Percentiles rank a stretch among this genome's conserved stretches.
Evolutionary conservation across 2,113 vertebrate species (phyloP).

Genomic region (Spilogale gracilis): DNA sequence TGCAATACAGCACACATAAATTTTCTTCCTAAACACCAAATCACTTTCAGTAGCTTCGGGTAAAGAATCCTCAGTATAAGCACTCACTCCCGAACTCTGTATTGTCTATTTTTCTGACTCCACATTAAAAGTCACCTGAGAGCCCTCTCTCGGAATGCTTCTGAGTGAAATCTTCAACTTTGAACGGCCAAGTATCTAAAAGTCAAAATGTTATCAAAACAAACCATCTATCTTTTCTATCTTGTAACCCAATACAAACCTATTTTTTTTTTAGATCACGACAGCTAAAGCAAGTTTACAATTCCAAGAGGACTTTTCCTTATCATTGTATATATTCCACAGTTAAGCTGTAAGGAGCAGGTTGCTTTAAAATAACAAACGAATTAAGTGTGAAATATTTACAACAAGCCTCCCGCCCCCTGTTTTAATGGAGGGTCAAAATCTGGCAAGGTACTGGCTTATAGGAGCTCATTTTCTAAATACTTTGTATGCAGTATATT

Average conservation of each 20-base stretch:
- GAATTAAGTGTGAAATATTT: constrained; percentile 85
- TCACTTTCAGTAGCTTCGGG: not conserved
- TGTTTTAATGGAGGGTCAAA: constrained; percentile 75
- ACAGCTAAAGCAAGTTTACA: constrained; percentile 79
- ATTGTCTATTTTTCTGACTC: constrained; percentile 37
- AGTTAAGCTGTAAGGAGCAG: constrained; percentile 65
- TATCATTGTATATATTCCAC: constrained; percentile 79
- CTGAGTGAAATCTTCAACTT: constrained; percentile 67
- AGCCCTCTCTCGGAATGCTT: constrained; percentile 57
- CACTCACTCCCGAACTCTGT: not conserved
- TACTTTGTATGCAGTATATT: not conserved
- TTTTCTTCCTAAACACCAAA: not conserved
- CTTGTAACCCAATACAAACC: constrained; percentile 76
- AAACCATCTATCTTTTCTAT: constrained; percentile 83
- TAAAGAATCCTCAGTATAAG: not conserved
- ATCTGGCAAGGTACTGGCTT: constrained; percentile 27
- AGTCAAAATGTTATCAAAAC: constrained; percentile 84
- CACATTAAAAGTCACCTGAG: constrained; percentile 26
- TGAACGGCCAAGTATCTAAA: constrained; percentile 65
- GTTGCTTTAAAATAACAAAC: constrained; percentile 82
- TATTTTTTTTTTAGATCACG: constrained; percentile 75
- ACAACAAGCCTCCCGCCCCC: constrained; percentile 64
- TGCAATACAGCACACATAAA: not conserved
- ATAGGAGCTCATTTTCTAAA: not conserved
- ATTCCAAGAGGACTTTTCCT: constrained; percentile 77